Conservation (phyloP, 2,113 vertebrate species). For the Semnornis frantzii region DNA sequence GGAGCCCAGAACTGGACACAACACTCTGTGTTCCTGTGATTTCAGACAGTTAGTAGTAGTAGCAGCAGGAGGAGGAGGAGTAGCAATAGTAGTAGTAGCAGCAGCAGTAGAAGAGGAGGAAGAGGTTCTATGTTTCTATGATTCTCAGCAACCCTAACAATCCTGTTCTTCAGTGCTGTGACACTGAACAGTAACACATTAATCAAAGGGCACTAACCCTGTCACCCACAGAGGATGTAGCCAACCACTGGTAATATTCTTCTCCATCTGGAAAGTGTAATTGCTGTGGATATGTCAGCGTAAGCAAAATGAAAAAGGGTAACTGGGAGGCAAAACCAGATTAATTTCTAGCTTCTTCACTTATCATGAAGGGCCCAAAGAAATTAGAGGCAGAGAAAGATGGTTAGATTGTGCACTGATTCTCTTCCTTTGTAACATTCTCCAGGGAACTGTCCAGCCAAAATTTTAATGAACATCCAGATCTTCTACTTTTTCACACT, state of each 20-base stretch:
- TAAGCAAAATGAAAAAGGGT: not conserved
- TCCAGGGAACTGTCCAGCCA: not conserved
- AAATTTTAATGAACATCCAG: not conserved
- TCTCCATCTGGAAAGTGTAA: not conserved
- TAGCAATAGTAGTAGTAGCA: too few relatives aligned
- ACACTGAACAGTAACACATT: not conserved
- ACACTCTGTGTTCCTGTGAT: too few relatives aligned
- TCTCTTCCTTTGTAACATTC: not conserved
- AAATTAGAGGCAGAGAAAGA: not conserved
- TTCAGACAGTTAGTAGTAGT: too few relatives aligned
- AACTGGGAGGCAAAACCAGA: not conserved
- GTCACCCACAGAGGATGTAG: not conserved
- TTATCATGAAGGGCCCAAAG: not conserved
- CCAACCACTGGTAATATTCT: not conserved
- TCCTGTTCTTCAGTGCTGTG: not conserved
- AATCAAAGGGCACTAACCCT: not conserved
- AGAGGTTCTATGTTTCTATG: too few relatives aligned
- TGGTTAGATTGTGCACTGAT: not conserved
- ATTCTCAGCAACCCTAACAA: not conserved
- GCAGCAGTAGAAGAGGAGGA: too few relatives aligned
- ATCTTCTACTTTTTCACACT: not conserved
- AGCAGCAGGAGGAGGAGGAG: too few relatives aligned
- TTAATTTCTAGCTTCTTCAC: not conserved
- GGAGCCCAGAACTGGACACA: too few relatives aligned
- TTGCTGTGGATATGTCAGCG: not conserved